phyloP scores from a whole-genome alignment of 2,797 vertebrate species.

The Florisuga fusca region DNA sequence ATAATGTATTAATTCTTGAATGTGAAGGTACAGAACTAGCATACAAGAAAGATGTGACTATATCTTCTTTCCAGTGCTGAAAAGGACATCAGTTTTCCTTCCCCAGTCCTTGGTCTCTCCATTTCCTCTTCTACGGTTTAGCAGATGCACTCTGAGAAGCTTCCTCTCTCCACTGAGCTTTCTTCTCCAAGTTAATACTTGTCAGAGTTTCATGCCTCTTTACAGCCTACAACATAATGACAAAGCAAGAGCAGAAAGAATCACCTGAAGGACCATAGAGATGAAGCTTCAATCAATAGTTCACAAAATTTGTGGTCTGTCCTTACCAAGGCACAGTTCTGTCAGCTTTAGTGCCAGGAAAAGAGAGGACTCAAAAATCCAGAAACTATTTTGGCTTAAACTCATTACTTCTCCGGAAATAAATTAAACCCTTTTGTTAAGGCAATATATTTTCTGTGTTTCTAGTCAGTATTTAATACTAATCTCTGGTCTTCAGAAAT shows the following conservation, averaged over 20 bases:
- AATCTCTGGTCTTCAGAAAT: not conserved
- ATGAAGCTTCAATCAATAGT: not conserved
- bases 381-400: not conserved
- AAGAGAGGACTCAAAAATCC: not conserved
- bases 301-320: not conserved
- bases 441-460: not conserved
- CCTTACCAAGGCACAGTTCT: not conserved
- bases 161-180: constrained; percentile 85
- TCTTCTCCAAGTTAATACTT: constrained; percentile 86
- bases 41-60: not conserved
- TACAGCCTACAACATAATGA: constrained; percentile 76
- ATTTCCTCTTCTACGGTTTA: constrained; percentile 31
- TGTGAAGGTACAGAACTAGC: not conserved
- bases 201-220: constrained; percentile 83
- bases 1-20: not conserved
- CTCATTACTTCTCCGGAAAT: not conserved
- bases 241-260: not conserved
- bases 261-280: not conserved
- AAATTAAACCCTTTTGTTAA: not conserved
- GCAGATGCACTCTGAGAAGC: not conserved
- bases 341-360: not conserved
- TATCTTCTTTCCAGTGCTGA: not conserved
- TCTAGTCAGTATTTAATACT: not conserved
- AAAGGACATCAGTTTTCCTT: not conserved
- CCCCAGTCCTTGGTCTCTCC: not conserved